Evolutionary conservation across 2,888 invertebrate genomes (phyloP), one percentile per base, ranked within the genome.

Genomic region (Augiades crinisus): DNA sequence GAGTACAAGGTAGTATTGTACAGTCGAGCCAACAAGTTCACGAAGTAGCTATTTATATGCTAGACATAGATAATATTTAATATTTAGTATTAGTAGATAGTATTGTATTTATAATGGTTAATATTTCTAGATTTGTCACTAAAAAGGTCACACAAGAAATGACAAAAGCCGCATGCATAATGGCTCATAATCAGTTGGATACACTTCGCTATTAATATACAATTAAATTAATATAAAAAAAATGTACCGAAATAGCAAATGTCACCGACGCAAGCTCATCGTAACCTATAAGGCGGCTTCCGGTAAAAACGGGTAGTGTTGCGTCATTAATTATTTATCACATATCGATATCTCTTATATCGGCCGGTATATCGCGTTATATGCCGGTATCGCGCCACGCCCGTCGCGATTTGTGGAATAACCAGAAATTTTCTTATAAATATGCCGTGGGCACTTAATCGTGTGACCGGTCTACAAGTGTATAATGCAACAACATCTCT

Each of bases 181-280:
- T 54, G 10, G 21, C 13, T 13, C 17, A 24, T 46, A 52, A 47
- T 53, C 41, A 40, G 24, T 36, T 34, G 41, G 47, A 55, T 45
- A 34, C 47, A n/a, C n/a, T n/a, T n/a, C n/a, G n/a, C 38, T 49
- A 49, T 59, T 59, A 46, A 50, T 58, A 57, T 56, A 60, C 51
- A 53, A 55, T 53, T 41, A 50, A 38, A 53, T 55, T 55, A 8
- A n/a, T n/a, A n/a, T 21, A 12, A 16, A 21, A 16, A 36, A 16
- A 5, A 19, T 21, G 40, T 13, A n/a, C 40, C 21, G 34, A 49
- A 24, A 40, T 34, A 6, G 24, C 37, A 60, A 60, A 60, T 59
- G 61, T 63, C 63, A 54, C 2, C 10, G n/a, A 14, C 44, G 27
- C 12, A 21, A 41, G 27, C 8, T 14, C 34, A 24, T 41, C 22